Conservation (phyloP, 1,140 invertebrate genomes). For the Bombus soroeensis region DNA sequence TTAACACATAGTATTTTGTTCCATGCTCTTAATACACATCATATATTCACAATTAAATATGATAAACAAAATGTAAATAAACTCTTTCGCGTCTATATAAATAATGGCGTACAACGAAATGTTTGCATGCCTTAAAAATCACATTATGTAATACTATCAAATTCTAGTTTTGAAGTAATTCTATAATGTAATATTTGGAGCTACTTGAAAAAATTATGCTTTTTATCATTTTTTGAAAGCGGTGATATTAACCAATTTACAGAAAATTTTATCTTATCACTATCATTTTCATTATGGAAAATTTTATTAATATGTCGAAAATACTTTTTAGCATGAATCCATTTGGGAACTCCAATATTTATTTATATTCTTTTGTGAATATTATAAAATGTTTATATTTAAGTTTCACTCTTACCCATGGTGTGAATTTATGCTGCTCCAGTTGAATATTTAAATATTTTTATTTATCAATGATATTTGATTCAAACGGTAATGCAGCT, state of each 20-base stretch:
- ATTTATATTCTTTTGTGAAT: constrained; percentile 10
- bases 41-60: constrained; percentile 40
- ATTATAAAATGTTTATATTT: background rate
- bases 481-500: background rate
- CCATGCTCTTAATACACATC: constrained; percentile 6
- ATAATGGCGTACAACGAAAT: constrained; percentile 5
- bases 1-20: constrained; percentile 11
- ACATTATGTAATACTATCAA: background rate
- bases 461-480: constrained; percentile 5
- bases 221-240: background rate
- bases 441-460: constrained; percentile 21
- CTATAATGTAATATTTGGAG: background rate
- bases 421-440: constrained; percentile 6
- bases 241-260: background rate
- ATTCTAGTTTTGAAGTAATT: background rate
- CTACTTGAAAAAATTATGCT: background rate
- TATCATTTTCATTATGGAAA: background rate
- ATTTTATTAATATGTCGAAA: background rate
- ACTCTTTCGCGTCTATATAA: constrained; percentile 12
- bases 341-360: background rate
- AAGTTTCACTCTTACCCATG: constrained; percentile 3
- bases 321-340: background rate
- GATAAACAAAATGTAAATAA: constrained; percentile 24
- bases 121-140: background rate
- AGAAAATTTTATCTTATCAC: background rate